Conservation (phyloP, 2,113 vertebrate species). For the Misgurnus mizolepis region DNA sequence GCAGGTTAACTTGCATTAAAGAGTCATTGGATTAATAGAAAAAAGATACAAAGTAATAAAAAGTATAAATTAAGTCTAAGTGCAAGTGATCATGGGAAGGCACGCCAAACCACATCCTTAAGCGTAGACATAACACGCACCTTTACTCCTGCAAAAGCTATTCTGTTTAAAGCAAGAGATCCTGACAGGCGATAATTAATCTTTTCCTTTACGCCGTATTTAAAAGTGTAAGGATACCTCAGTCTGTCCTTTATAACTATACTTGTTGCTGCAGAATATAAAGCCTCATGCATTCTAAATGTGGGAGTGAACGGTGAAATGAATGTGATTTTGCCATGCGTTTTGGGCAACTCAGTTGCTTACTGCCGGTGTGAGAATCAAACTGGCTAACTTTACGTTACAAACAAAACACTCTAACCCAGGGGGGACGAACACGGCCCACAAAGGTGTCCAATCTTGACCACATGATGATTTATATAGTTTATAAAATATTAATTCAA, state of each 20-base stretch:
- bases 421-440: too few relatives aligned
- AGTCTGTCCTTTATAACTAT: background rate
- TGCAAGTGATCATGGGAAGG: constrained; percentile 3
- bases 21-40: constrained; percentile 58
- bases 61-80: constrained; percentile 29
- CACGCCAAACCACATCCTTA: constrained; percentile 31
- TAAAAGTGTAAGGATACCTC: background rate
- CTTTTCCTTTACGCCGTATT: constrained; percentile 1
- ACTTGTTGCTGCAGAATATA: background rate
- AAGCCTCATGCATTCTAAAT: too few relatives aligned
- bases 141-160: constrained; percentile 12
- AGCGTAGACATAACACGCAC: constrained; percentile 50
- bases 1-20: constrained; percentile 38
- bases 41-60: constrained; percentile 33
- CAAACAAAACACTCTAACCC: too few relatives aligned
- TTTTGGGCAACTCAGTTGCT: too few relatives aligned
- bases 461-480: too few relatives aligned
- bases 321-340: too few relatives aligned
- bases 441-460: too few relatives aligned
- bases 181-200: constrained; percentile 31
- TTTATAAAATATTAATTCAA: too few relatives aligned
- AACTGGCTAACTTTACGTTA: too few relatives aligned
- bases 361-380: too few relatives aligned
- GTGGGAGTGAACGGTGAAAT: too few relatives aligned
- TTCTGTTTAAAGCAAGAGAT: constrained; percentile 57